Evolutionary conservation across 2,888 invertebrate species (phyloP), one percentile per base, ranked within the genome.

Genomic region (Iselma pallidipennis): DNA sequence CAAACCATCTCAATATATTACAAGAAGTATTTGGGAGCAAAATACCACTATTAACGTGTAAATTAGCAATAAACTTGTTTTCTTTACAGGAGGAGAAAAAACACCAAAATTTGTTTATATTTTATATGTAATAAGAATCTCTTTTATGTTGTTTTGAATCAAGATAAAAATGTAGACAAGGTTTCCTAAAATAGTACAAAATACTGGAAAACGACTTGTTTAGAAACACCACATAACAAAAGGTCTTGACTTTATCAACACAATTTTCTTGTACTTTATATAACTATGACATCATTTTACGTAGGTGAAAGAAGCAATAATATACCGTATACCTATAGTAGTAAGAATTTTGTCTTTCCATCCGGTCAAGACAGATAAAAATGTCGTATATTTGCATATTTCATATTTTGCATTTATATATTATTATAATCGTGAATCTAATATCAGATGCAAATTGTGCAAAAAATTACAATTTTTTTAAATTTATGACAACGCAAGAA

Each of bases 301-400:
- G 45, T 28, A 59, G 54, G 59, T 59, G 52, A 56, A 49, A 23
- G 6, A 10, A 61, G 52, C 37, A 54, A 50, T 60, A 58, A 58
- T 58, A 58, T 53, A 21, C 51, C 62, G 49, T 21, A n/a, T 33
- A 45, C 52, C 37, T 51, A 55, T 51, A 42, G 51, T 51, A 14
- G 31, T 16, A 50, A 26, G 10, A 50, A 14, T 25, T 28, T 51
- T 29, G 51, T 51, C 45, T 19, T 21, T 16, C 21, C 45, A 45
- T 45, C 45, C 45, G 45, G 45, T 21, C 12, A 45, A 21, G 21
- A 45, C 25, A 4, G 25, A 25, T 4, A 21, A 49, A 14, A 49
- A 14, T 49, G 3, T 10, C 21, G 2, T 5, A 19, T 49, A 45
- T 45, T 21, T 45, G 21, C 45, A 45, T 23, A 28, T 26, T 51